Evolutionary conservation across 2,797 vertebrate species (phyloP).

Genomic region (Lacerta bilineata): DNA sequence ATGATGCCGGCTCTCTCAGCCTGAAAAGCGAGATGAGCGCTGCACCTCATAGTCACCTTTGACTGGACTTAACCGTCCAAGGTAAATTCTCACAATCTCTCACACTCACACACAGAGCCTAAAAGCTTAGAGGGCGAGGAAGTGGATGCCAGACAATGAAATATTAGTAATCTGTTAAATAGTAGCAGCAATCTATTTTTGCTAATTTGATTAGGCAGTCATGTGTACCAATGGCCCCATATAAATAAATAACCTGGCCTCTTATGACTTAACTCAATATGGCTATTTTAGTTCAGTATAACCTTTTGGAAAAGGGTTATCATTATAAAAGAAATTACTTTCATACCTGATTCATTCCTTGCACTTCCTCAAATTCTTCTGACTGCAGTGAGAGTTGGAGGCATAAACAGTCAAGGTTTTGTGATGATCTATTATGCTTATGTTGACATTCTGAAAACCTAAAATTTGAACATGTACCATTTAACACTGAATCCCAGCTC

Average conservation of each 20-base stretch:
- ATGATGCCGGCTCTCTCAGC: too few species aligned
- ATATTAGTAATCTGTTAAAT: background rate
- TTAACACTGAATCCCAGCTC: background rate
- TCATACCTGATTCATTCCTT: slow-evolving; percentile 10
- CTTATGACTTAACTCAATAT: background rate
- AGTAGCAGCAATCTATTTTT: background rate
- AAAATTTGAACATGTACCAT: background rate
- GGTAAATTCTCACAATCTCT: too few species aligned
- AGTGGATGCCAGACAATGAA: background rate
- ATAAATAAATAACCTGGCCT: background rate
- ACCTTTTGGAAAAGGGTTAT: background rate
- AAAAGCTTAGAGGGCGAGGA: background rate
- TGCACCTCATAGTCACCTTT: too few species aligned
- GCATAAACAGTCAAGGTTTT: background rate
- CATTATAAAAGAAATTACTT: background rate
- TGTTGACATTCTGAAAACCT: slow-evolving; percentile 4
- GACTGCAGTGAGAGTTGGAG: background rate
- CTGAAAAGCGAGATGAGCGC: too few species aligned
- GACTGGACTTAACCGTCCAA: too few species aligned
- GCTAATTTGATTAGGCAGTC: too few species aligned
- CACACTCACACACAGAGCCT: background rate
- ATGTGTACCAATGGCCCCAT: background rate
- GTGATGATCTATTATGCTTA: slow-evolving; percentile 6
- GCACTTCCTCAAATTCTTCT: background rate
- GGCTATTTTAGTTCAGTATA: background rate